phyloP scores from a whole-genome alignment of 2,888 invertebrate genomes.

The Smittia sp. region DNA sequence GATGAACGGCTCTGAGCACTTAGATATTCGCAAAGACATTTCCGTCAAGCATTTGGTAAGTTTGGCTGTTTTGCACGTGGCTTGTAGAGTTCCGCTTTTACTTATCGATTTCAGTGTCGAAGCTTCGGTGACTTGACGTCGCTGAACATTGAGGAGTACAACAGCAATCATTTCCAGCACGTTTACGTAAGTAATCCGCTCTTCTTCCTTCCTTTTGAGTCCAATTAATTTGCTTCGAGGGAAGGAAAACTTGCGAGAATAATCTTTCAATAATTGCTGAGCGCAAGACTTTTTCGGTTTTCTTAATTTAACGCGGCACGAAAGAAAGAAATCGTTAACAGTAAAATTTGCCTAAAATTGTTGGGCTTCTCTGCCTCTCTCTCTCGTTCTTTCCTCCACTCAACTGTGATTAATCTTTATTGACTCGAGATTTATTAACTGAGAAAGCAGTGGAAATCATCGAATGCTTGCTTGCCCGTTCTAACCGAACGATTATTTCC shows the following conservation, averaged over 20 bases:
- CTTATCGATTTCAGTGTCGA: conserved; percentile 43
- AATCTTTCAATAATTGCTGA: background rate
- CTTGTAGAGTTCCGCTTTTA: conserved; percentile 1
- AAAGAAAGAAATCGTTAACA: background rate
- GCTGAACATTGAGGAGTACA: conserved; percentile 41
- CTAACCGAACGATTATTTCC: background rate
- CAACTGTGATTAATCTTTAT: conserved; percentile 7
- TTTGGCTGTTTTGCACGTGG: conserved; percentile 26
- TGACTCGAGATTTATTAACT: background rate
- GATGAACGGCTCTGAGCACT: background rate
- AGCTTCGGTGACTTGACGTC: conserved; percentile 45
- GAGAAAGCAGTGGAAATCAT: background rate
- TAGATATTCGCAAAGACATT: conserved; percentile 42
- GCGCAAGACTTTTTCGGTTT: background rate
- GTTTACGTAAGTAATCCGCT: conserved; percentile 34
- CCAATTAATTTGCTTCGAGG: background rate
- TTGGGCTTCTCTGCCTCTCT: too few relatives aligned
- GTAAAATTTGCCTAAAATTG: background rate
- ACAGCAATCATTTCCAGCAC: conserved; percentile 35
- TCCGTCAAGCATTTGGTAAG: conserved; percentile 45
- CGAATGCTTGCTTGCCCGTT: background rate
- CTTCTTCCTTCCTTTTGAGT: background rate
- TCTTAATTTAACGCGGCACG: background rate
- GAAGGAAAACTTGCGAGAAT: background rate
- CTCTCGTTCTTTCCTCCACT: background rate